phyloP scores from a whole-genome alignment of 2,888 invertebrate species.

The Drosophila kanekoi region DNA sequence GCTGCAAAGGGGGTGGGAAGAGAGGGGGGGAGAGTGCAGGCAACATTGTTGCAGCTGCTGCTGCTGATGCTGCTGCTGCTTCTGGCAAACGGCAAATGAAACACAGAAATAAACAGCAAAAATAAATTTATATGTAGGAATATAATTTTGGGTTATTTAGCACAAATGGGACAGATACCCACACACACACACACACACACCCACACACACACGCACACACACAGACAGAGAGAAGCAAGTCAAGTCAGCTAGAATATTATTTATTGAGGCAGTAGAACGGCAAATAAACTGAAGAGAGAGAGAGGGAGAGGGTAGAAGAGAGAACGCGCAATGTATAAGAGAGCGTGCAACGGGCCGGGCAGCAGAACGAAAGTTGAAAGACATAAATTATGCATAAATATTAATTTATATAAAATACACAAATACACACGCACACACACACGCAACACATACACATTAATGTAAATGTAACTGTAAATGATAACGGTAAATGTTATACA shows the following conservation, averaged over 20 bases:
- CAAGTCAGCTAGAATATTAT: conserved; percentile 44
- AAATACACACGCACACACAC: conserved; percentile 18
- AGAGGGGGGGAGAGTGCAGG: conserved; percentile 4
- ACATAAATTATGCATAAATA: conserved; percentile 81
- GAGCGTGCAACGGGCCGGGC: conserved; percentile 41
- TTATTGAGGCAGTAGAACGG: conserved; percentile 16
- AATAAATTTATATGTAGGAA: conserved; percentile 25
- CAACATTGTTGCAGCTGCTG: conserved; percentile 22
- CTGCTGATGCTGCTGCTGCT: too few relatives aligned
- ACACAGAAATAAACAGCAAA: conserved; percentile 15
- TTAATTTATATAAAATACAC: conserved; percentile 72
- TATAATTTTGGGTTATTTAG: conserved; percentile 35
- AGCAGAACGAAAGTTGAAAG: conserved; percentile 77
- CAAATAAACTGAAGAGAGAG: neutral
- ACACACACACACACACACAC: conserved; percentile 14
- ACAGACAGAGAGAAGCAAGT: conserved; percentile 14
- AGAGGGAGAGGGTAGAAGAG: neutral
- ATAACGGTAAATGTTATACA: conserved; percentile 53
- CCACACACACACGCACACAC: neutral
- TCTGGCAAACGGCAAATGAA: conserved; percentile 6
- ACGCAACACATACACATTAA: conserved; percentile 37
- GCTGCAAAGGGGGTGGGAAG: neutral
- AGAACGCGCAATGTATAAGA: neutral
- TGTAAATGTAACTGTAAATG: conserved; percentile 64
- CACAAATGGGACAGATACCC: conserved; percentile 16